Percentiles rank a stretch among this genome's conserved stretches.
Conservation (phyloP, 2,797 vertebrate genomes). For the Ptychadena robeensis region DNA sequence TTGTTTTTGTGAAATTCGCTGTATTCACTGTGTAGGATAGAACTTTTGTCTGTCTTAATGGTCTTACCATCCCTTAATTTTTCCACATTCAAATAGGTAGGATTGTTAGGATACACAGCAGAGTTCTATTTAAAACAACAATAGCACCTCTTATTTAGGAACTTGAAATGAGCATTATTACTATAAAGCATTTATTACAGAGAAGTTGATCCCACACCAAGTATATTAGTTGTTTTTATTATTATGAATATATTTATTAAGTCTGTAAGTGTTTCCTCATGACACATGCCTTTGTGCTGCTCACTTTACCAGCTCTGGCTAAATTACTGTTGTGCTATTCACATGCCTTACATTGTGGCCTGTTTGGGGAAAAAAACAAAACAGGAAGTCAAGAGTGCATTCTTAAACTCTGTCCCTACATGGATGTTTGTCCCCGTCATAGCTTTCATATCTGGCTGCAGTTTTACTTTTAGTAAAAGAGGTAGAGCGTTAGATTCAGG, state of each 20-base stretch:
- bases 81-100: neutral
- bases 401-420: neutral
- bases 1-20: neutral
- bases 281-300: neutral
- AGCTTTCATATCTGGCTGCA: neutral
- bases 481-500: neutral
- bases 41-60: neutral
- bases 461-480: neutral
- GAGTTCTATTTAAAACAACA: neutral
- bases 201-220: no score
- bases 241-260: neutral
- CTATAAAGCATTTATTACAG: no score
- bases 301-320: conserved; percentile 4
- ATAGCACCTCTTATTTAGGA: neutral
- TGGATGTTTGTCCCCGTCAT: neutral
- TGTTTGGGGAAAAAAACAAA: neutral
- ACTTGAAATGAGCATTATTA: no score
- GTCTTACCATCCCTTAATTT: neutral
- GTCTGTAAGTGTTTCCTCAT: neutral
- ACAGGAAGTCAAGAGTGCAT: neutral
- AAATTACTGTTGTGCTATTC: neutral
- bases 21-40: neutral
- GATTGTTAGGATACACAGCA: neutral
- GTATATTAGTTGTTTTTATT: no score
- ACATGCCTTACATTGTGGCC: neutral